Conservation (phyloP, 2,797 vertebrate genomes). For the Enteromius viviparus region DNA sequence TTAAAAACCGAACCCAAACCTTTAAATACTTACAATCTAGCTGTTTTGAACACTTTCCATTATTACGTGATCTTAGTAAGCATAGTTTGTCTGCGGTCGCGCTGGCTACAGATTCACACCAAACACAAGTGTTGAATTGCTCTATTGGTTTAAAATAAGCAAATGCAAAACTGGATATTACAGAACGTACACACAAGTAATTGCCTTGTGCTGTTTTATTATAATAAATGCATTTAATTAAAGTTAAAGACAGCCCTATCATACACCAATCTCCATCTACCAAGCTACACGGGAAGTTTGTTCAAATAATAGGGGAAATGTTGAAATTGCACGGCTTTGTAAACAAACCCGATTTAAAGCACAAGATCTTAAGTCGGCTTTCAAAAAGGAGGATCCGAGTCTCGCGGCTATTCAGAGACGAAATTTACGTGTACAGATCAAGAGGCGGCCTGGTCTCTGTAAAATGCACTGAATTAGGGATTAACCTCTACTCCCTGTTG, state of each 20-base stretch:
- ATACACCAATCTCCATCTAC: not conserved
- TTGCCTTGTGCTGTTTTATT: not conserved
- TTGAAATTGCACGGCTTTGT: conserved; percentile 22
- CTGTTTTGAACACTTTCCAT: not conserved
- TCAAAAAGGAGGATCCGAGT: conserved; percentile 43
- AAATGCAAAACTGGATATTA: not conserved
- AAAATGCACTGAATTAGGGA: conserved; percentile 70
- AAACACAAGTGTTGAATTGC: not conserved
- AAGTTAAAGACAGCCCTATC: not conserved
- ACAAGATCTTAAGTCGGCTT: conserved; percentile 8
- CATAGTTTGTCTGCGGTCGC: too few relatives aligned
- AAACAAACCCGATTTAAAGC: conserved; percentile 22
- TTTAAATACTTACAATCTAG: not conserved
- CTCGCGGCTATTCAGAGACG: conserved; percentile 49
- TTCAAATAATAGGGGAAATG: conserved; percentile 2
- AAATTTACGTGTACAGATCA: conserved; percentile 53
- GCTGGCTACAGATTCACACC: not conserved
- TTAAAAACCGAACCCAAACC: not conserved
- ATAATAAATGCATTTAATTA: not conserved
- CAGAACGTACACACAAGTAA: not conserved
- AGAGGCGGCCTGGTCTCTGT: conserved; percentile 58
- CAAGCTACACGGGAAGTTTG: not conserved
- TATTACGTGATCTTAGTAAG: not conserved
- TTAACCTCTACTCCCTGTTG: conserved; percentile 70
- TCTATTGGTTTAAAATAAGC: not conserved